Percentiles rank a stretch among this genome's conserved stretches.
These are phyloP conservation scores for Napeogenes inachia DNA, from an alignment of 2,888 invertebrate species.

Conservation along the genomic window DNA sequence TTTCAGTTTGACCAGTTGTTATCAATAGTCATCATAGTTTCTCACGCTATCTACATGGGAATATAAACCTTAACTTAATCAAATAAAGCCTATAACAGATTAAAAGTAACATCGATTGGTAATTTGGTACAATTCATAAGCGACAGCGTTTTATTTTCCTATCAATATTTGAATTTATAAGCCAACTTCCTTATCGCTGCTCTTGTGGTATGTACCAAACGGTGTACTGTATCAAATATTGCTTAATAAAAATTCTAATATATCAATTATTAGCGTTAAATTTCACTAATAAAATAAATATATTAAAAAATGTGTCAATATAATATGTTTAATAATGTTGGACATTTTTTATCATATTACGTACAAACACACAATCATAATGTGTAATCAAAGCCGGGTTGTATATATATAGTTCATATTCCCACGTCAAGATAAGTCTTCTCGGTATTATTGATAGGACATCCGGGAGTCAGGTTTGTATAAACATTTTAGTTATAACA, in stretches of 20 bases:
- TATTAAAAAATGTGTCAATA: no score
- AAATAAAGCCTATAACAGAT: slow-evolving; percentile 22
- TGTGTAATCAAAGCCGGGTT: no score
- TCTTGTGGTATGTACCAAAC: slow-evolving; percentile 28
- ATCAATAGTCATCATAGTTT: slow-evolving; percentile 52
- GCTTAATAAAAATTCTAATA: slow-evolving; percentile 32
- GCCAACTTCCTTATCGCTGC: slow-evolving; percentile 15
- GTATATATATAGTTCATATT: not conserved
- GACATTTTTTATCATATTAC: no score
- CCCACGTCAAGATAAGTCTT: slow-evolving; percentile 4
- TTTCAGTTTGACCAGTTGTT: slow-evolving; percentile 43
- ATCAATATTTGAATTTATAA: not conserved
- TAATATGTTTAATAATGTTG: no score
- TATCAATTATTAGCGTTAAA: no score
- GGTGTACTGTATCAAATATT: slow-evolving; percentile 49
- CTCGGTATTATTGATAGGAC: slow-evolving; percentile 18
- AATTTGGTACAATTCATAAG: slow-evolving; percentile 25
- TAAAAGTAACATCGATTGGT: not conserved
- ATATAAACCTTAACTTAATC: slow-evolving; percentile 27
- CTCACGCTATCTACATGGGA: slow-evolving; percentile 42
- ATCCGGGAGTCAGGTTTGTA: slow-evolving; percentile 16
- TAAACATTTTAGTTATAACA: not conserved
- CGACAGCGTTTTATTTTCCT: slow-evolving; percentile 10
- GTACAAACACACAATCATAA: no score
- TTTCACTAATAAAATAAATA: no score